Conservation (phyloP, 2,888 invertebrate species). For the Pristionchus arcanus region DNA sequence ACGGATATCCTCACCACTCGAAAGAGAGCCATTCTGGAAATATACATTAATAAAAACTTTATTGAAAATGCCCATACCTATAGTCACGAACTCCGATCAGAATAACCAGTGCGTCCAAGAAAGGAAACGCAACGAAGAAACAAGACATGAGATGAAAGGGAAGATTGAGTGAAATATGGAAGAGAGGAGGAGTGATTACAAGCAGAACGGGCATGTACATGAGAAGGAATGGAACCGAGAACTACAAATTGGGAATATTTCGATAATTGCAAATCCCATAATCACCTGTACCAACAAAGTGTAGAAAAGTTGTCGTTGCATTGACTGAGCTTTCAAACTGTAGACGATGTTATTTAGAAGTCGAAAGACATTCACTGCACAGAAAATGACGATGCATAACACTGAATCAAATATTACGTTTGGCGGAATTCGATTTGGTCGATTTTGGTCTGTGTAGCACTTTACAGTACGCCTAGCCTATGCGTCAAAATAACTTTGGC, state of each 20-base stretch:
- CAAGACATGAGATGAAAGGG: not conserved
- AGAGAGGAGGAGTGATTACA: not conserved
- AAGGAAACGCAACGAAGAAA: not conserved
- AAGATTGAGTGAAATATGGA: not conserved
- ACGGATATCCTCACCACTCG: not conserved
- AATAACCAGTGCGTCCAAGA: not conserved
- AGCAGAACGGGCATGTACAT: not conserved
- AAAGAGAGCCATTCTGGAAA: not conserved
- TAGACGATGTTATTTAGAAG: not conserved
- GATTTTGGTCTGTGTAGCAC: not conserved
- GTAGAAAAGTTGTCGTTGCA: not conserved
- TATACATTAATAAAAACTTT: not conserved
- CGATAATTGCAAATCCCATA: not conserved
- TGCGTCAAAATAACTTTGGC: not conserved
- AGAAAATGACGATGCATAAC: slow-evolving; percentile 10
- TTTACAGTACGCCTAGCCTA: not conserved
- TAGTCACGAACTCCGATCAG: slow-evolving; percentile 27
- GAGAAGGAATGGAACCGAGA: not conserved
- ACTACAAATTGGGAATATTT: not conserved
- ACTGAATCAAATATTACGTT: not conserved
- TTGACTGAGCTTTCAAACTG: not conserved
- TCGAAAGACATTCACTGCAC: not conserved
- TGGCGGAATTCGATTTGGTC: not conserved
- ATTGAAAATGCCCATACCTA: not conserved
- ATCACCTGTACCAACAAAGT: not conserved